Evolutionary conservation across 2,797 vertebrate species (phyloP), one percentile per base, ranked within the genome.

Genomic region (Amazonetta brasiliensis): DNA sequence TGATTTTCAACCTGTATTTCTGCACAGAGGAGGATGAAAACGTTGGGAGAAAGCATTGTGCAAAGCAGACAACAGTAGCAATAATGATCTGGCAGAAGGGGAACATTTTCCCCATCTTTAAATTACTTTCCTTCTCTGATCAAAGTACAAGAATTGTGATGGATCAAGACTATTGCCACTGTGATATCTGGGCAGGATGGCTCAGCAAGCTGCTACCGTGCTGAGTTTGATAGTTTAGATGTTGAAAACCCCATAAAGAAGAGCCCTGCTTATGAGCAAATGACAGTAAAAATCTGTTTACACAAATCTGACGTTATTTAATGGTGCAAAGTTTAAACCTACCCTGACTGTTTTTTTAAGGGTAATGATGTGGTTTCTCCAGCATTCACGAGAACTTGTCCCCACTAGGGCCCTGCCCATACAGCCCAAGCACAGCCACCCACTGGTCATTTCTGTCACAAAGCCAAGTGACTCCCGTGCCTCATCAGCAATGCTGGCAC

Each of bases 31-130:
- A 91, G 9, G 19, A 35, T 39, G 25, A 91, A 69, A 84, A 39
- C n/a, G 31, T 5, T 12, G 23, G 18, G 2, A 1, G 1, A 33
- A 63, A 73, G 11, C 5, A 31, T 4, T 55, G 23, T 55, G n/a
- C 8, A 37, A 78, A 78, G 1, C 13, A 62, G 55, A 84, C 58
- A 60, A 63, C 8, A 31, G 22, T 30, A 33, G 8, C 4, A 60
- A 66, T 33, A 35, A 25, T 31, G 7, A 48, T 39, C 15, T 33
- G 54, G 56, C 35, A 89, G 74, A 90, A 67, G 10, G 9, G 5
- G 19, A 75, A n/a, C 9, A 9, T 91, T 77, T 78, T 4, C 16
- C 41, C 10, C 9, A 4, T 68, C 33, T 82, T 94, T 59, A 84
- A 86, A 50, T 28, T 63, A 26, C 11, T 73, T 84, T 63, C 12